Conservation (phyloP, 2,113 vertebrate genomes). For the Mustela nigripes region DNA sequence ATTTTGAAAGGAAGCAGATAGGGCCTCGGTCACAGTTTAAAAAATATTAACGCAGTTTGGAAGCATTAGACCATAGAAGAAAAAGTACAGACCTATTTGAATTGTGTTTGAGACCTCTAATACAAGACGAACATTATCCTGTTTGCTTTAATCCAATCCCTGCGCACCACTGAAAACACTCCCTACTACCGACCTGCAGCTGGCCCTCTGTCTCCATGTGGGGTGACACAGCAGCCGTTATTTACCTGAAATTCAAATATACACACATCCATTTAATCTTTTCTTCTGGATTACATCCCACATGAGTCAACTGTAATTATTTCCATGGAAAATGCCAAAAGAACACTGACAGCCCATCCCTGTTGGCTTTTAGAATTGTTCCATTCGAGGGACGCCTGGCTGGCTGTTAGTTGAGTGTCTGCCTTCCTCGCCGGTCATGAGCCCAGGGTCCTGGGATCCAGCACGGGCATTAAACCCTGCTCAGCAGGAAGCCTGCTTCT, state of each 20-base stretch:
- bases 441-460: too few species aligned
- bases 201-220: neutral
- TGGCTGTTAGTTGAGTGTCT: too few species aligned
- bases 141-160: neutral
- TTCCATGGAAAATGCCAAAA: neutral
- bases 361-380: neutral
- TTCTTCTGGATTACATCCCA: conserved; percentile 27
- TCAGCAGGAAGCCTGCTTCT: too few species aligned
- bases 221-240: neutral
- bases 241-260: conserved; percentile 2
- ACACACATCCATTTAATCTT: neutral
- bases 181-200: neutral
- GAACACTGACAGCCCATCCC: neutral
- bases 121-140: neutral
- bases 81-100: neutral
- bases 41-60: neutral
- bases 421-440: too few species aligned
- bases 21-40: neutral
- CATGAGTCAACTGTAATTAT: conserved; percentile 1
- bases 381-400: neutral
- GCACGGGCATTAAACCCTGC: too few species aligned
- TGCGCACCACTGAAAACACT: neutral
- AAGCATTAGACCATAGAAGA: neutral
- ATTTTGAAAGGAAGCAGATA: conserved; percentile 29
- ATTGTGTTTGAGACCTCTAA: neutral